phyloP scores from a whole-genome alignment of 1,140 invertebrate genomes.

The Aphis craccivora region DNA sequence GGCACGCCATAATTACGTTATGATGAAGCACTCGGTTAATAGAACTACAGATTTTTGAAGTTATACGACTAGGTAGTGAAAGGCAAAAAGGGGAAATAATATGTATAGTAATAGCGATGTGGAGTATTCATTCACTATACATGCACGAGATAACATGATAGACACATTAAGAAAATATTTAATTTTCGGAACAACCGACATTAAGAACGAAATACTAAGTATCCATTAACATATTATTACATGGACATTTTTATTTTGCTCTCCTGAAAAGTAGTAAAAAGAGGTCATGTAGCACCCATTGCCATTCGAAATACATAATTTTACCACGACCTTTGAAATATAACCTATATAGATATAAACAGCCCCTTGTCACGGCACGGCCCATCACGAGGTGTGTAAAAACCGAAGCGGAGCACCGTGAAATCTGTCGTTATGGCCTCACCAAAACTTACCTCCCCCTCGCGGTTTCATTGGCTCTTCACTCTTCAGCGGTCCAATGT shows the following conservation, averaged over 20 bases:
- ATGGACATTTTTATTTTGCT: neutral
- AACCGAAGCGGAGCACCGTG: neutral
- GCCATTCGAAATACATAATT: neutral
- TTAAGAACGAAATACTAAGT: neutral
- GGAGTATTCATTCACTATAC: no score
- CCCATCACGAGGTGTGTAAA: neutral
- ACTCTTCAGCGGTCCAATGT: neutral
- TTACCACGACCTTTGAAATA: neutral
- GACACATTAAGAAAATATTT: neutral
- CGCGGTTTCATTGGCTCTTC: neutral
- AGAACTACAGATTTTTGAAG: neutral
- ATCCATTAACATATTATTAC: neutral
- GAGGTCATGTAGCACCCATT: neutral
- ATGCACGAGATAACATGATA: no score
- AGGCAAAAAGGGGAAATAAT: neutral
- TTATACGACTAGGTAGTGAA: neutral
- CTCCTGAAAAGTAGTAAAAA: neutral
- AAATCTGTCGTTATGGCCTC: neutral
- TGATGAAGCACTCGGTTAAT: neutral
- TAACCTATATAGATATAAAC: neutral
- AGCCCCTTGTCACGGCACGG: neutral
- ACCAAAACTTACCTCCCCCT: neutral
- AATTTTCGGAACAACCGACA: neutral
- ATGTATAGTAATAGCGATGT: no score
- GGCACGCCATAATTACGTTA: neutral